Base-by-base conservation (phyloP, 2,797 vertebrate species). In the Poecile montanus region DNA sequence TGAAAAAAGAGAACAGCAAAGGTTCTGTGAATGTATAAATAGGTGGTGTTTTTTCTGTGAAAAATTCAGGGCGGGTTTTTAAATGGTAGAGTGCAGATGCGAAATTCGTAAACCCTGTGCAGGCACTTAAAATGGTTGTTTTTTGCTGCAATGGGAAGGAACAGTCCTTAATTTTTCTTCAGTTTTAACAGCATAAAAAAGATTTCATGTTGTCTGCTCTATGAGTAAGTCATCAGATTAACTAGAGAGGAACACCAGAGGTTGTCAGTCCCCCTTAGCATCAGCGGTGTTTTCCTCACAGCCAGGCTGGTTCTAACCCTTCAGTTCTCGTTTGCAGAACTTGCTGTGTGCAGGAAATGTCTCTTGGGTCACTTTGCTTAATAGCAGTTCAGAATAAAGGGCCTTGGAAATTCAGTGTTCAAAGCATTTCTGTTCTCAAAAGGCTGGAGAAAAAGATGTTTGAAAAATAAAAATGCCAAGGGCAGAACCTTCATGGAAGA, bases 201-300 rank as follows among this genome's bases (percentile, higher is more conserved):
- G 19, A 34, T 50, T 72, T 67, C 1, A 1, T 61, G 20, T 51
- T 85, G 54, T 79, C 48, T 70, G 38, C 42, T 73, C 0, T 26
- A 29, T 30, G 61, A 79, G n/a, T 73, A 76, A 85, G n/a, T 74
- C 23, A 74, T 91, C 50, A 56, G 75, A 65, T 42, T 86, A 85
- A 90, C 58, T 72, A 57, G 66, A 70, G 89, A 70, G 82, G 73
- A 88, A 12, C 21, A 8, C 58, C 25, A 70, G 57, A 66, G 56
- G 54, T 86, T 96, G 92, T 95, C 94, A 40, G 13, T 79, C 62
- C 17, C 19, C 38, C 45, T 95, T 73, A 93, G 53, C 71, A 79
- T 95, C 91, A 95, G 44, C 5, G 0, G 11, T 48, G 67, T 60
- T 60, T 90, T 93, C 56, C 77, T 91, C 38, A 10, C 51, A 88